phyloP scores from a whole-genome alignment of 2,888 invertebrate species.

The Drosophila emarginata region DNA sequence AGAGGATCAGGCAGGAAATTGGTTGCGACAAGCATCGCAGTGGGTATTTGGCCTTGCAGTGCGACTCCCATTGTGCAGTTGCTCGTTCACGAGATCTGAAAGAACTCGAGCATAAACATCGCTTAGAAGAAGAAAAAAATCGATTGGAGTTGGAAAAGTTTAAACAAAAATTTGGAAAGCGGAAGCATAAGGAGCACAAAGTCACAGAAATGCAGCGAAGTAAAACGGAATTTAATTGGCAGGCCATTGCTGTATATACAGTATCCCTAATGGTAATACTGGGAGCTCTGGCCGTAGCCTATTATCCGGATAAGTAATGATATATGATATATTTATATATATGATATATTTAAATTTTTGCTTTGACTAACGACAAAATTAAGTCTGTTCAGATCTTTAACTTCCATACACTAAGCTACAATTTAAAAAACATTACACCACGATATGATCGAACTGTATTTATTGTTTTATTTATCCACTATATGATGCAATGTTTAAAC shows the following conservation, averaged over 20 bases:
- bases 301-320: conserved; percentile 71
- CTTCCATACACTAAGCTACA: too few species aligned
- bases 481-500: not conserved
- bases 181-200: conserved; percentile 84
- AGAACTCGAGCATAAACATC: conserved; percentile 84
- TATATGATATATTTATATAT: too few species aligned
- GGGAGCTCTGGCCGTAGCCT: conserved; percentile 67
- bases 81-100: conserved; percentile 85
- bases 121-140: conserved; percentile 85
- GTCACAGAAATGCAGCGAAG: conserved; percentile 47
- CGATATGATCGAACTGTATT: not conserved
- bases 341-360: conserved; percentile 3
- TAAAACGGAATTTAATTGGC: conserved; percentile 56
- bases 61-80: conserved; percentile 86
- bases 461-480: not conserved
- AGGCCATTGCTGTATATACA: conserved; percentile 55
- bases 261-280: conserved; percentile 52
- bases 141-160: conserved; percentile 89
- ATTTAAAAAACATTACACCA: not conserved
- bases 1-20: conserved; percentile 88
- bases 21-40: conserved; percentile 85
- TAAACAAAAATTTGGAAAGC: conserved; percentile 89
- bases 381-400: too few species aligned
- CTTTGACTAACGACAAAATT: not conserved
- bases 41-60: conserved; percentile 82